Evolutionary conservation across 2,888 invertebrate genomes (phyloP).

Genomic region (Tetropium fuscum): DNA sequence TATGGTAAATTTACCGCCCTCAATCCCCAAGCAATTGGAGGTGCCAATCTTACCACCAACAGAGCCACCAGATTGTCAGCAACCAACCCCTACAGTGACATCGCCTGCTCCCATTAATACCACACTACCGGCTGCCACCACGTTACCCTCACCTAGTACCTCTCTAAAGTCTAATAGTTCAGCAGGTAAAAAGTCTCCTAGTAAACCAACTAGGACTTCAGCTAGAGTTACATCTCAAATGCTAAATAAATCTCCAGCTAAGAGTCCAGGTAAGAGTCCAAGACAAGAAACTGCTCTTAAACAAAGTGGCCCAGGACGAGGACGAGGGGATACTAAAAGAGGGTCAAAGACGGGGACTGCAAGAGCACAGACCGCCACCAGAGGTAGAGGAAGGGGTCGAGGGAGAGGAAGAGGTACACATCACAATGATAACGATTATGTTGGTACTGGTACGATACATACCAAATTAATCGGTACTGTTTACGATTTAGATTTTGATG

Average conservation of each 20-base stretch:
- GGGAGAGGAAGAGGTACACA: constrained; percentile 61
- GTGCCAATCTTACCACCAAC: constrained; percentile 33
- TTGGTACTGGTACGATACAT: constrained; percentile 77
- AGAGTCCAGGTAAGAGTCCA: constrained; percentile 64
- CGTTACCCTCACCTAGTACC: constrained; percentile 63
- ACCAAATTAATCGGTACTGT: constrained; percentile 88
- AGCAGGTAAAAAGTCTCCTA: constrained; percentile 70
- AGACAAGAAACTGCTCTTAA: constrained; percentile 70
- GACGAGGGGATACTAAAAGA: constrained; percentile 48
- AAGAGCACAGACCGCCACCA: constrained; percentile 59
- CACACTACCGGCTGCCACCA: constrained; percentile 56
- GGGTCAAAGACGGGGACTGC: constrained; percentile 50
- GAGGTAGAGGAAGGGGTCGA: constrained; percentile 62
- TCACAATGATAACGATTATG: constrained; percentile 64
- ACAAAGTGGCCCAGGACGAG: constrained; percentile 55
- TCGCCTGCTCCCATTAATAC: constrained; percentile 51
- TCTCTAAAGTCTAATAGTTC: constrained; percentile 58
- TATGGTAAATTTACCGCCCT: constrained; percentile 77
- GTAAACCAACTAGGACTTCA: constrained; percentile 72
- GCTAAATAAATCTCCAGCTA: constrained; percentile 75
- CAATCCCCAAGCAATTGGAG: constrained; percentile 37
- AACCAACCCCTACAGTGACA: constrained; percentile 34
- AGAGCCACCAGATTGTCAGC: constrained; percentile 25
- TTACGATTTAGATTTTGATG: constrained; percentile 87
- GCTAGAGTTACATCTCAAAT: constrained; percentile 73